phyloP scores from a whole-genome alignment of 2,113 vertebrate species.

The Regulus satrapa region DNA sequence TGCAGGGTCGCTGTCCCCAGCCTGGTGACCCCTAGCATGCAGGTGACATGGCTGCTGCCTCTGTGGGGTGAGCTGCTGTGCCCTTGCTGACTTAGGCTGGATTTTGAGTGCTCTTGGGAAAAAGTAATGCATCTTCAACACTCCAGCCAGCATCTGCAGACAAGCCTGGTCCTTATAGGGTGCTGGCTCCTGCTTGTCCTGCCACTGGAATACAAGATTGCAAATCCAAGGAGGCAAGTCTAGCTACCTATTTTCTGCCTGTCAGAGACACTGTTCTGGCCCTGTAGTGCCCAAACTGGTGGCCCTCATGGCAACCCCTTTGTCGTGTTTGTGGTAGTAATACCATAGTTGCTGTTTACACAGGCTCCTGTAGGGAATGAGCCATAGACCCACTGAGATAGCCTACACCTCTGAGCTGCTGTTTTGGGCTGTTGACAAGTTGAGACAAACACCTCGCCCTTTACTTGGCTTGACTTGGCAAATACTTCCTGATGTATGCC shows the following conservation, averaged over 20 bases:
- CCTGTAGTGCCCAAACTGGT: not conserved
- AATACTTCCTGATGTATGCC: not conserved
- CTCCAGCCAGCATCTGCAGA: not conserved
- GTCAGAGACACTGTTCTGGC: not conserved
- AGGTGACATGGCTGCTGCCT: not conserved
- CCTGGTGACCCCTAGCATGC: accelerated
- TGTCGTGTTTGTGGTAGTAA: not conserved
- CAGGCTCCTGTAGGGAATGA: not conserved
- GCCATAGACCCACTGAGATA: not conserved
- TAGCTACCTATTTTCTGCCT: not conserved
- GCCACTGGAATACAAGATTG: not conserved
- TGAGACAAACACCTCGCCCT: not conserved
- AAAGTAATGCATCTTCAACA: not conserved
- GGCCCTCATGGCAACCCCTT: not conserved
- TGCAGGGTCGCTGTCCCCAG: not conserved
- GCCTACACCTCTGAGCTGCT: not conserved
- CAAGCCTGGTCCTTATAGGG: not conserved
- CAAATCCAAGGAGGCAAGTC: not conserved
- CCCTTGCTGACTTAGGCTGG: not conserved
- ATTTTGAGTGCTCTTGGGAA: not conserved
- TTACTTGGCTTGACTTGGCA: not conserved
- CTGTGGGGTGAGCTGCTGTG: not conserved
- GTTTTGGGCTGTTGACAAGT: not conserved
- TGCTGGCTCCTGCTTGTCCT: not conserved
- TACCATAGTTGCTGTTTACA: not conserved